Evolutionary conservation across 2,888 invertebrate species (phyloP), one percentile per base, ranked within the genome.

Genomic region (Tethea ocularis): DNA sequence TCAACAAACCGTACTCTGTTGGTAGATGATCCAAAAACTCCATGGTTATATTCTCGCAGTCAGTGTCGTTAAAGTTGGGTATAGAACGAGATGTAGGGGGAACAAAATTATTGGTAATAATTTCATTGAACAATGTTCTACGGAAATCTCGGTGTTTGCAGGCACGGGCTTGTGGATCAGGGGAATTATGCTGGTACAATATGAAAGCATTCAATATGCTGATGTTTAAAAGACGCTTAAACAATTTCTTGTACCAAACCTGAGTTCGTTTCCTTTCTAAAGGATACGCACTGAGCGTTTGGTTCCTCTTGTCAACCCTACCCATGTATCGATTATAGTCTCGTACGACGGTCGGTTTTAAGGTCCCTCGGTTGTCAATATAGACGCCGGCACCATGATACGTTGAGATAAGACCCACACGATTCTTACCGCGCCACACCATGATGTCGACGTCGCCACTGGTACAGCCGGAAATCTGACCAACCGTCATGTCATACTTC

Each of bases 381-480:
- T 11, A 1, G 7, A 51, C 7, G 17, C 1, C 17, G 20, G 54
- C 58, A 23, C 64, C 64, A 59, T 65, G 64, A 61, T 62, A 63
- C 52, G 64, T 66, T n/a, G 66, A 66, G 41, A 63, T 64, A 38
- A 58, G 51, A 41, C 59, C 59, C 0, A 66, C 63, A 20, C 61
- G 24, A 26, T 63, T 67, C 3, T 20, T 51, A 61, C 68, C 66
- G 51, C 61, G 57, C 69, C 70, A 72, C 24, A 69, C 69, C 61
- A 72, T 64, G 53, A 67, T 22, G 63, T 69, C 68, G 8, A 69
- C 66, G 52, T 72, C 67, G 2, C 66, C 68, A 1, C 62, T 63
- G n/a, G 66, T 66, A 15, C 26, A 23, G 22, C 67, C 67, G 56
- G 56, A 13, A 33, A 62, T 38, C 38, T 38, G 38, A 38, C 15